Conservation (phyloP, 2,797 vertebrate species). For the Sardinella longiceps region DNA sequence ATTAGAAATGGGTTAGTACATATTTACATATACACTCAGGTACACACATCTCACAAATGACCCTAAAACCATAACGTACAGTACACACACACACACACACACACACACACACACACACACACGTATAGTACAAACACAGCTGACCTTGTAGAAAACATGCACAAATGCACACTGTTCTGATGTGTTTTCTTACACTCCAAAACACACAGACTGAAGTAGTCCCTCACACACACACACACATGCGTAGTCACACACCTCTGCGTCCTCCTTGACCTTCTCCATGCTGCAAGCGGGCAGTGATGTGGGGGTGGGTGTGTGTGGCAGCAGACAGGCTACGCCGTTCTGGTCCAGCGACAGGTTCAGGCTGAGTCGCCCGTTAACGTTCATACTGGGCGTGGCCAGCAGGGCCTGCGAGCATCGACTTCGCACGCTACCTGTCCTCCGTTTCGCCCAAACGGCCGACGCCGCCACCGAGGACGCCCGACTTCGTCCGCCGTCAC, state of each 20-base stretch:
- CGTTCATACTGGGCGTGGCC: constrained; percentile 67
- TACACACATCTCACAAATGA: no score
- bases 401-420: constrained; percentile 79
- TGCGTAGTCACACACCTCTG: constrained; percentile 35
- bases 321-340: constrained; percentile 79
- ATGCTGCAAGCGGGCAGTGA: constrained; percentile 78
- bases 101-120: background rate
- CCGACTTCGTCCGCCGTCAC: constrained; percentile 80
- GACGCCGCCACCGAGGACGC: constrained; percentile 80
- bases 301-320: constrained; percentile 62
- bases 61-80: no score
- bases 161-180: no score
- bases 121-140: background rate
- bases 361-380: constrained; percentile 85
- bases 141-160: background rate
- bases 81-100: background rate
- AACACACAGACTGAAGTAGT: no score
- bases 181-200: no score
- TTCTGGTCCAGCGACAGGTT: constrained; percentile 91
- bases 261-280: constrained; percentile 79
- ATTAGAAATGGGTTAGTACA: no score
- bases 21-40: background rate
- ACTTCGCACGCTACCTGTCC: constrained; percentile 82
- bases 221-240: background rate
- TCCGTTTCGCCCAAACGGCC: constrained; percentile 76